Evolutionary conservation across 2,113 vertebrate genomes (phyloP).

Genomic region (Protomyctophum bolini): DNA sequence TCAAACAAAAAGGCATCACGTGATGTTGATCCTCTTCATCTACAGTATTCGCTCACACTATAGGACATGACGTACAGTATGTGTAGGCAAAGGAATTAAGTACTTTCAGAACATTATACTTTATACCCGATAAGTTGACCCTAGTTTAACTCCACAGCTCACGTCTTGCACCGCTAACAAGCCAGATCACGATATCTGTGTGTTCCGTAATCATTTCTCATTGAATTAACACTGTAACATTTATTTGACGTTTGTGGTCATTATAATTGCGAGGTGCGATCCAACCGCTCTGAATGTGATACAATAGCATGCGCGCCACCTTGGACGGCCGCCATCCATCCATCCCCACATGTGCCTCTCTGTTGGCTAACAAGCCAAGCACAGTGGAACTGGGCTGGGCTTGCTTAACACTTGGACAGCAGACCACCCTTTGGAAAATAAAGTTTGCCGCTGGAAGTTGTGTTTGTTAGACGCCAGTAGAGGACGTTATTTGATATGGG

Average conservation of each 20-base stretch:
- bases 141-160: too few relatives aligned
- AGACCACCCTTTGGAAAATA: conserved; percentile 50
- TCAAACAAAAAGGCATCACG: too few relatives aligned
- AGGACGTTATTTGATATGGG: not conserved
- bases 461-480: not conserved
- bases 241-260: conserved; percentile 61
- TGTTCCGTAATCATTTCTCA: conserved; percentile 43
- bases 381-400: conserved; percentile 30
- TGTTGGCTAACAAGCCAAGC: conserved; percentile 36
- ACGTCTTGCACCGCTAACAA: conserved; percentile 26
- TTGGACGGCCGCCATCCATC: conserved; percentile 55
- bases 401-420: conserved; percentile 33
- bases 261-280: conserved; percentile 54
- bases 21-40: not conserved
- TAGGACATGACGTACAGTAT: not conserved
- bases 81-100: too few relatives aligned
- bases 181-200: conserved; percentile 34
- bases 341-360: conserved; percentile 25
- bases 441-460: conserved; percentile 7
- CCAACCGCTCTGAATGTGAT: conserved; percentile 50
- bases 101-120: too few relatives aligned
- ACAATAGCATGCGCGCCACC: conserved; percentile 51
- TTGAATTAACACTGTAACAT: conserved; percentile 48
- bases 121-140: too few relatives aligned
- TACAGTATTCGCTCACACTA: not conserved